Evolutionary conservation across 2,113 vertebrate genomes (phyloP), one percentile per base, ranked within the genome.

Genomic region (Prionailurus bengalensis): DNA sequence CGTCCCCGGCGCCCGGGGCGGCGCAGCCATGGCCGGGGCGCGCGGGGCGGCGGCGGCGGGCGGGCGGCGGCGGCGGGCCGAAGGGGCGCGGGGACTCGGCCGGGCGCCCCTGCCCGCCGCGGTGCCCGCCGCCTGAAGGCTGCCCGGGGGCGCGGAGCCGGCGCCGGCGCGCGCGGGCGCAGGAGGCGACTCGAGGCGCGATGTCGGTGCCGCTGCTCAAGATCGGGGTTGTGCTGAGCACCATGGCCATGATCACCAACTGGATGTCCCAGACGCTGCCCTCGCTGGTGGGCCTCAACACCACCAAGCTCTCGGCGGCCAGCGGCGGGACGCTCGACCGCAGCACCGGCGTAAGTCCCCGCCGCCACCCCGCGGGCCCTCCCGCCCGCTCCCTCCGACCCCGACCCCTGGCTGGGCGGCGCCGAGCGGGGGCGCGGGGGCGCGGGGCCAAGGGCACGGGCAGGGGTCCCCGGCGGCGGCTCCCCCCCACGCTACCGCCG

Each of bases 261-360:
- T 99, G 99, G 99, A 99, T 99, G 99, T 99, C 99, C 98, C 99
- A 99, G 99, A 99, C 99, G 93, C 99, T 99, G 98, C 99, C 99
- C 96, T 99, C 99, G 63, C 99, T 99, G 97, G 99, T 99, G 98
- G 99, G 99, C 98, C 99, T 99, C 98, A 99, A 99, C 98, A 99
- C 99, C 96, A 99, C 99, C 98, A 99, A 98, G 99, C 99, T 99
- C 82, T 99, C 99, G 95, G 99, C 99, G 74, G 99, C 99, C 95
- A 99, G 99, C 95, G 99, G 99, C 94, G 99, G 99, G 87, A 99
- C 99, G 96, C 99, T 99, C 76, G 99, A 99, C 98, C 99, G 99
- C 98, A 99, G 99, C 98, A 99, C 99, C 51, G 99, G 99, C 98
- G 99, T 99, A 99, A 99, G 99, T 99, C 31, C 83, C 73, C 84